These are phyloP conservation scores for Neoarius graeffei DNA, from an alignment of 2,113 vertebrate genomes.

Conservation along the genomic window DNA sequence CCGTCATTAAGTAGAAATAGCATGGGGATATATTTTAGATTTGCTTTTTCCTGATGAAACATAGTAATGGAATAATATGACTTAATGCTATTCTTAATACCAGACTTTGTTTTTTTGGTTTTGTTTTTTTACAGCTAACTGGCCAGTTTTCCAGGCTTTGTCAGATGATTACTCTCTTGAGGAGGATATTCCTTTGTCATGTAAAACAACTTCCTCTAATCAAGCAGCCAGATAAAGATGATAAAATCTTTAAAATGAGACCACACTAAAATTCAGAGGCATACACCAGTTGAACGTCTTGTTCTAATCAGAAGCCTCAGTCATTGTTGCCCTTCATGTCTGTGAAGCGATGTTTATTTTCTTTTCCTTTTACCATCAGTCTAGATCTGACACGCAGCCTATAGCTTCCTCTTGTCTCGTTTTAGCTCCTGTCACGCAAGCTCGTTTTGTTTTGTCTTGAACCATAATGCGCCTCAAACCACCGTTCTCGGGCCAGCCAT, in stretches of 20 bases:
- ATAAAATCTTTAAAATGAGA: slow-evolving; percentile 40
- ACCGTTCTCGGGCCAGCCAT: not conserved
- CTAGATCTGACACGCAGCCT: slow-evolving; percentile 41
- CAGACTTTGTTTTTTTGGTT: too few species aligned
- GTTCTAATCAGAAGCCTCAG: not conserved
- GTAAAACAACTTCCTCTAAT: slow-evolving; percentile 41
- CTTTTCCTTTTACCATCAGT: slow-evolving; percentile 25
- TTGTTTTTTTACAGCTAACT: not conserved
- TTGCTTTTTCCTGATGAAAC: too few species aligned
- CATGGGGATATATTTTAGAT: too few species aligned
- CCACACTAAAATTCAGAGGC: not conserved
- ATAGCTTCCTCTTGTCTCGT: slow-evolving; percentile 35
- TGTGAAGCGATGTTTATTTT: slow-evolving; percentile 18
- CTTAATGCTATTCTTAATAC: too few species aligned
- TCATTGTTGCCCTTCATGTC: slow-evolving; percentile 9
- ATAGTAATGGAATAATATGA: too few species aligned
- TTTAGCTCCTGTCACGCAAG: slow-evolving; percentile 50
- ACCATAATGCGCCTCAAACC: not conserved
- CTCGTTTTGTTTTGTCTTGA: slow-evolving; percentile 47
- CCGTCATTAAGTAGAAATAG: not conserved
- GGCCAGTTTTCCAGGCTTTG: slow-evolving; percentile 17
- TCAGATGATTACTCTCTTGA: slow-evolving; percentile 4
- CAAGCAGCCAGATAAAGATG: slow-evolving; percentile 17
- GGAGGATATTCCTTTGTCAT: slow-evolving; percentile 37
- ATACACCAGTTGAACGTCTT: not conserved